Evolutionary conservation across 2,113 vertebrate species (phyloP).

Genomic region (Nerophis ophidion): DNA sequence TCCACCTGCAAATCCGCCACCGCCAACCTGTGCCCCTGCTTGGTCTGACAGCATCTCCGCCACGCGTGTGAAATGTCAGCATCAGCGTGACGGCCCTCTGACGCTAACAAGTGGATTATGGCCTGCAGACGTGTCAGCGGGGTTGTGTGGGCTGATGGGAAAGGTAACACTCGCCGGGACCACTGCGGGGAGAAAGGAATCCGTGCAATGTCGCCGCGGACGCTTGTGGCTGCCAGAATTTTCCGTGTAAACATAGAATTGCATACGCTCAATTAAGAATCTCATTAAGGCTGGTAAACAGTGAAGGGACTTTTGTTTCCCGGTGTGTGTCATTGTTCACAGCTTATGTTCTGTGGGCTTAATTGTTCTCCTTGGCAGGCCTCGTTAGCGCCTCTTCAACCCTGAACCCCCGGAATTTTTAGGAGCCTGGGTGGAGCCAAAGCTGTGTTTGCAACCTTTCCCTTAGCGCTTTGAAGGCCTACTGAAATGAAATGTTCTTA

Average conservation of each 20-base stretch:
- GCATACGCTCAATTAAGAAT: conserved; percentile 52
- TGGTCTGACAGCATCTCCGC: conserved; percentile 30
- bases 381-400: conserved; percentile 33
- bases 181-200: conserved; percentile 12
- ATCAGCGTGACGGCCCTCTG: conserved; percentile 24
- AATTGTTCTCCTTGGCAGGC: conserved; percentile 38
- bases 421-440: conserved; percentile 26
- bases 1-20: conserved; percentile 20
- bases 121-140: conserved; percentile 14
- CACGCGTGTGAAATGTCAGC: conserved; percentile 39
- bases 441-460: conserved; percentile 9
- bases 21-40: conserved; percentile 19
- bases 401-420: conserved; percentile 32
- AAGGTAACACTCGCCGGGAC: conserved; percentile 8
- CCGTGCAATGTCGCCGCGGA: conserved; percentile 12
- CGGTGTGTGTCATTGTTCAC: conserved; percentile 38
- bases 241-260: conserved; percentile 51
- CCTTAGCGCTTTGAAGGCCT: conserved; percentile 13
- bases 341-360: conserved; percentile 40
- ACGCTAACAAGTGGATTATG: conserved; percentile 16
- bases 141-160: neutral
- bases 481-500: too few species aligned
- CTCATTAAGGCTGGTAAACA: conserved; percentile 53
- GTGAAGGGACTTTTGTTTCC: conserved; percentile 48
- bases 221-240: conserved; percentile 36